Base-by-base conservation (phyloP, 2,113 vertebrate species). In the Ibidorhyncha struthersii region DNA sequence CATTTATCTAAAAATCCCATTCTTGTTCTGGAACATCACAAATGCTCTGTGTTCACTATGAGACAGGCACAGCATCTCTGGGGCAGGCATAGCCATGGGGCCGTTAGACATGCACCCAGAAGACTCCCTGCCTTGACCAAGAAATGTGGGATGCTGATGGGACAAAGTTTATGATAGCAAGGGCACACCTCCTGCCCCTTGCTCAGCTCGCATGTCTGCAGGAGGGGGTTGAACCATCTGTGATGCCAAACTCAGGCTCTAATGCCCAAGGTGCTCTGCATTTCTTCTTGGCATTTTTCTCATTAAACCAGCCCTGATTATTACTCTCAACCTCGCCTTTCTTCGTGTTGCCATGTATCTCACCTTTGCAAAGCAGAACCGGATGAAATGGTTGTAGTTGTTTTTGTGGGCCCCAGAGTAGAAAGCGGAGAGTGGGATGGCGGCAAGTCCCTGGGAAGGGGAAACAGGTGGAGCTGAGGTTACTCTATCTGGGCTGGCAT, bases 311-410 rank as follows among this genome's bases (percentile, higher is more conserved):
- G 18, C 49, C 34, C 45, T 45, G n/a, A 20, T 55, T 36, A 19
- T 41, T 50, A 21, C 14, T 29, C 50, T 50, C 47, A 47, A 2
- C 20, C 66, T 63, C 3, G 0, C 47, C 59, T 41, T 5, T 62
- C 27, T 67, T 32, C 1, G 1, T 40, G 55, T 74, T 72, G 63
- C 50, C 43, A 8, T 0, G 0, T 5, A 3, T 15, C 91, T 98
- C 96, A 99, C 99, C 99, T 99, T 99, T 41, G 98, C 98, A 12
- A 99, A 99, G 95, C 99, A 99, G 97, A 99, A 99, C 61, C 99
- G 96, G 86, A 99, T 96, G 73, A 99, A 99, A 89, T 99, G 99
- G 92, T 98, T 98, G 89, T 99, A 99, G 49, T 98, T 95, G 45
- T 98, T 98, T 96, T 98, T 97, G 91, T 99, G 99, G 2, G 98